Base-by-base conservation (phyloP, 2,113 vertebrate species). In the Dendrocopos noguchii region DNA sequence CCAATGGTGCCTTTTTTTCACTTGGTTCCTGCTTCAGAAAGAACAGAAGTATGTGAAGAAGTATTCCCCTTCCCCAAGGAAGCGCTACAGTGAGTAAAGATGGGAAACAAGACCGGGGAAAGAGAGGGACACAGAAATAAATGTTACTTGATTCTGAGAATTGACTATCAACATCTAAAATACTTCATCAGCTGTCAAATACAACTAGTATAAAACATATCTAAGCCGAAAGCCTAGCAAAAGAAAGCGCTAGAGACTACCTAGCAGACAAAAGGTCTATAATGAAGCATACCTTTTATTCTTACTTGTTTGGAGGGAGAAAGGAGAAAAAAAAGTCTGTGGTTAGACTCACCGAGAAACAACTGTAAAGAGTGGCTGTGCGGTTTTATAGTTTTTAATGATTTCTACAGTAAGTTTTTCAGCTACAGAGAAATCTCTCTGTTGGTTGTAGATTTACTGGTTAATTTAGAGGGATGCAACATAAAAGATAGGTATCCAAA, bases 1-100 rank as follows among this genome's bases (percentile, higher is more conserved):
- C 99, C 90, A 99, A 80, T 9, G 97, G 97, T 50, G 98, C 98
- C 90, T 98, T 99, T 21, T 98, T 98, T 89, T 99, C 98, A 55
- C 91, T 96, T 67, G 98, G 97, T 60, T 99, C 99, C 99, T 99
- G 97, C 80, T 90, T 42, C 20, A 78, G 75, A 56, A 59, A 76
- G 80, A 91, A 76, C 34, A 95, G 50, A 80, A 64, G 22, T 10
- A 85, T 61, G 63, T 96, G 84, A 96, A 73, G 86, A 80, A 59
- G 25, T 4, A 36, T 71, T 86, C 70, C 64, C 39, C n/a, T 63
- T 57, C 70, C 47, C 55, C 39, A 16, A 80, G 71, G 72, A 88
- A 90, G 61, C 34, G 21, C 2, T 7, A 80, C 83, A 29, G 91
- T 96, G 50, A 96, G 95, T 93, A 96, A 42, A 81, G 73, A 29